A percentile compares a stretch with the other conserved stretches of the same genome.
Evolutionary conservation across 92 coral and sea anemone genomes (phyloP).

Genomic region (Hydrozoanthus gracilis): DNA sequence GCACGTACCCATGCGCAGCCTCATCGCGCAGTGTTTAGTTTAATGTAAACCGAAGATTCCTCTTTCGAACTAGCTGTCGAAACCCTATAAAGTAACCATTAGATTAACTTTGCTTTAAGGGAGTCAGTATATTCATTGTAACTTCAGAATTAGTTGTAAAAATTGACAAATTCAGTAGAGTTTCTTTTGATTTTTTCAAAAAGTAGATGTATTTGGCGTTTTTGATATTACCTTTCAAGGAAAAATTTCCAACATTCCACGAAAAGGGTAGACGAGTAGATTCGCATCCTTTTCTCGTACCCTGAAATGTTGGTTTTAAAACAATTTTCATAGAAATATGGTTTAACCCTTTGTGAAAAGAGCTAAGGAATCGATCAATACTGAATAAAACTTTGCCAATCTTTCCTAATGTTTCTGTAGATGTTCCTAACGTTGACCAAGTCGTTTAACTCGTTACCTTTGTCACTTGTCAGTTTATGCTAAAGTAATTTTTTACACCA

Average conservation of each 20-base stretch:
- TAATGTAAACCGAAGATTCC: no score
- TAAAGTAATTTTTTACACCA: not conserved
- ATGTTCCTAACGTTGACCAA: not conserved
- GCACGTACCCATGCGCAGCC: no score
- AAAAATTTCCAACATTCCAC: slow-evolving; percentile 1
- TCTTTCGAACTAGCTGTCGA: no score
- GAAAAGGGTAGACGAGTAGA: not conserved
- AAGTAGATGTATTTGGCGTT: not conserved
- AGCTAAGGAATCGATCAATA: not conserved
- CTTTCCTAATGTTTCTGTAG: not conserved
- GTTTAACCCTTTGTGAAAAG: not conserved
- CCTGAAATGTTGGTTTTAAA: slow-evolving; percentile 11
- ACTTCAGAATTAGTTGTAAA: no score
- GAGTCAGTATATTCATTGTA: no score
- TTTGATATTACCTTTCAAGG: not conserved
- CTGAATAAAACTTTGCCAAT: not conserved
- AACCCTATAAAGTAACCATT: no score
- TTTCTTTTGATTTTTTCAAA: not conserved
- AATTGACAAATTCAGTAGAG: not conserved
- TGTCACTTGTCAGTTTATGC: not conserved
- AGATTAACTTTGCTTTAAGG: no score
- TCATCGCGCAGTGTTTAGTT: no score
- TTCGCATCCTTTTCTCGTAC: not conserved
- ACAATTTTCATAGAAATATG: not conserved
- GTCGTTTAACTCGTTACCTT: not conserved